Conservation (phyloP, 2,113 vertebrate species). For the Lagopus muta region DNA sequence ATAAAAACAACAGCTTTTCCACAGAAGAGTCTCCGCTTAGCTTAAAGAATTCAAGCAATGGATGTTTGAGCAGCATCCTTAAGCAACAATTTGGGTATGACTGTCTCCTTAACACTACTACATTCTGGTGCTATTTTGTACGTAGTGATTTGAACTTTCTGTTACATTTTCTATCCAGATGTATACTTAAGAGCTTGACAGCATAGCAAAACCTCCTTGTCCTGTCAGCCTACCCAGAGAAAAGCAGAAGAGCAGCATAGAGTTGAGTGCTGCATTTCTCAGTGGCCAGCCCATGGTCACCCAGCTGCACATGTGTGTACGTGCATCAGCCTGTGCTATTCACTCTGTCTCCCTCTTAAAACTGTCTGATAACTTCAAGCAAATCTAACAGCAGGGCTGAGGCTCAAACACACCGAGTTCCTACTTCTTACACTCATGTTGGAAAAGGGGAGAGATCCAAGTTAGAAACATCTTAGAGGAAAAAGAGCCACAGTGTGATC, state of each 20-base stretch:
- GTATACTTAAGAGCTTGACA: background rate
- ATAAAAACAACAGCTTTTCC: no score
- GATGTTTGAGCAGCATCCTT: background rate
- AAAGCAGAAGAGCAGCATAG: background rate
- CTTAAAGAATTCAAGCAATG: background rate
- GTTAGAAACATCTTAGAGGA: background rate
- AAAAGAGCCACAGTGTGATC: background rate
- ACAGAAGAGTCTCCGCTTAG: background rate
- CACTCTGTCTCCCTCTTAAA: background rate
- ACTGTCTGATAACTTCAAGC: background rate
- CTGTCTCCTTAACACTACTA: background rate
- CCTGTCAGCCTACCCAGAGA: background rate
- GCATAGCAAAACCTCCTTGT: background rate
- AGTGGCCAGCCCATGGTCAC: background rate
- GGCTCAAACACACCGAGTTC: background rate
- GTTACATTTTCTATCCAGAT: background rate
- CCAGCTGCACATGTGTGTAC: rapidly evolving
- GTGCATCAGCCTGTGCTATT: background rate
- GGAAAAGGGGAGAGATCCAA: background rate
- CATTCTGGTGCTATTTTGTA: background rate
- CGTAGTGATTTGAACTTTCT: background rate
- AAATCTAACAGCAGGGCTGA: background rate
- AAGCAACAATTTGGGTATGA: background rate
- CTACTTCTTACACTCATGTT: background rate
- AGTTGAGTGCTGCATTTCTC: background rate